A percentile compares a stretch with the other conserved stretches of the same genome.
phyloP scores from a whole-genome alignment of 2,113 vertebrate genomes.

The Bujurquina vittata region DNA sequence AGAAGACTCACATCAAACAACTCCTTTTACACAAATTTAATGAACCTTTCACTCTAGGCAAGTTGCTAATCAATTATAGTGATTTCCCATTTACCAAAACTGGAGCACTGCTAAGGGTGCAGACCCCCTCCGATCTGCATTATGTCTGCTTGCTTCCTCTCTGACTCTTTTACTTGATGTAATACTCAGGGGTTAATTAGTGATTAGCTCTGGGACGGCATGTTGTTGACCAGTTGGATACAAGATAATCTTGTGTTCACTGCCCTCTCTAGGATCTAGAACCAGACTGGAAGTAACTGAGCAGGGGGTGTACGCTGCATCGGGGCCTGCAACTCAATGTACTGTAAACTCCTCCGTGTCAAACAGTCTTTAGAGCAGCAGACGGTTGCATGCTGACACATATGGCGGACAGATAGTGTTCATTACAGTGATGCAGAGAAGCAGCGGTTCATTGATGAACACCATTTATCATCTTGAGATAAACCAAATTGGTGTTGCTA shows the following conservation, averaged over 20 bases:
- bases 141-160: conserved; percentile 7
- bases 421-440: conserved; percentile 30
- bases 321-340: neutral
- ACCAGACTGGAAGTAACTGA: neutral
- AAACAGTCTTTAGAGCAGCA: conserved; percentile 1
- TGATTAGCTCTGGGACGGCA: conserved; percentile 47
- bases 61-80: conserved; percentile 32
- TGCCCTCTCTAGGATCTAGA: conserved; percentile 22
- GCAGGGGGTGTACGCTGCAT: neutral
- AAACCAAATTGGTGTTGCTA: conserved; percentile 69
- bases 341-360: conserved; percentile 1
- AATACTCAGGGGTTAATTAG: conserved; percentile 43
- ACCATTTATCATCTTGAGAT: conserved; percentile 58
- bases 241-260: conserved; percentile 56
- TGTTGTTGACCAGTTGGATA: conserved; percentile 49
- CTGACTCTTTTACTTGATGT: conserved; percentile 26
- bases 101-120: neutral
- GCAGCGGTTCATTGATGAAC: conserved; percentile 38
- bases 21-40: conserved; percentile 33
- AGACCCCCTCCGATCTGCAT: neutral
- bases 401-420: conserved; percentile 5
- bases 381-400: conserved; percentile 10
- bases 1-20: conserved; percentile 21
- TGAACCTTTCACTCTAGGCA: conserved; percentile 19
- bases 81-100: conserved; percentile 22